Evolutionary conservation across 2,113 vertebrate genomes (phyloP).

Genomic region (Mohoua ochrocephala): DNA sequence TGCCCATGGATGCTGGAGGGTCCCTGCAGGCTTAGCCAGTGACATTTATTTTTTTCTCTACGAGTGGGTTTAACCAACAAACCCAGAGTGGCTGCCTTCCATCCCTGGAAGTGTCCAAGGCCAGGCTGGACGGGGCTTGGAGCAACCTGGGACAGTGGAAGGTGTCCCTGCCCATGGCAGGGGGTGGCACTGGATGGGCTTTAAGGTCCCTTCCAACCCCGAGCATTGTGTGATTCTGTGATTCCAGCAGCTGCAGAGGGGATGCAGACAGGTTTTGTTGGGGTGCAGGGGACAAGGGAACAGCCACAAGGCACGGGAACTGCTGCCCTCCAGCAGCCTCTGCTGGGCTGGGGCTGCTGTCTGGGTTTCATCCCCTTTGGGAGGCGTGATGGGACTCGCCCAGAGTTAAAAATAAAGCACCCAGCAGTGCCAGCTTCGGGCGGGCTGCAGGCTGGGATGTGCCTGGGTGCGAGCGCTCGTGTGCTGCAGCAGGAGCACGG

Average conservation of each 20-base stretch:
- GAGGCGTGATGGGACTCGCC: background rate
- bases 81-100: background rate
- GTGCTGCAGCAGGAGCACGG: background rate
- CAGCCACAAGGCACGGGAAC: accelerated
- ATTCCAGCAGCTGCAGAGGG: background rate
- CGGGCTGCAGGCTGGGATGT: background rate
- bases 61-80: background rate
- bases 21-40: background rate
- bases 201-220: background rate
- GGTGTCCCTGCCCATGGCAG: background rate
- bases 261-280: background rate
- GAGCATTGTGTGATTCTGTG: background rate
- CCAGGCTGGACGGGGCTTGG: background rate
- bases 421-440: background rate
- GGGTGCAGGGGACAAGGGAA: background rate
- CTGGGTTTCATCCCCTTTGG: background rate
- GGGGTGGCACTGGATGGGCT: background rate
- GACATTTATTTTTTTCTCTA: background rate
- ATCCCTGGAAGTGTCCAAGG: background rate
- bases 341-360: background rate
- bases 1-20: background rate
- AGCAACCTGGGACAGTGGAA: background rate
- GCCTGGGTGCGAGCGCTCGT: accelerated
- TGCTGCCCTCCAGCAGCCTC: background rate
- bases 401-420: background rate